Evolutionary conservation across 2,888 invertebrate species (phyloP).

Genomic region (Plagodis dolabraria): DNA sequence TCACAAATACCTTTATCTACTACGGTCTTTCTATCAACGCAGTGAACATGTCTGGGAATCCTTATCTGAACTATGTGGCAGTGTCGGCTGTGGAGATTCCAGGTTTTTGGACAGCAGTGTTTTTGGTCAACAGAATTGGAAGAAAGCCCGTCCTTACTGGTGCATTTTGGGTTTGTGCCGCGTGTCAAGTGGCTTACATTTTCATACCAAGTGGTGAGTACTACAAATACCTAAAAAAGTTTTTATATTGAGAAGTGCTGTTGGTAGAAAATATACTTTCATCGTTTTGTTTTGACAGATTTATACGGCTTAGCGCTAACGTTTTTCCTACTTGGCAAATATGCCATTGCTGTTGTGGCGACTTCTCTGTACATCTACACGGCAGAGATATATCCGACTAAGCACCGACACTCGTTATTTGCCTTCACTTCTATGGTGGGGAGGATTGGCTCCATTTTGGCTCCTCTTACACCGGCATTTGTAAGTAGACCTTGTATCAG

Average conservation of each 20-base stretch:
- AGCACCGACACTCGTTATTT: slow-evolving; percentile 85
- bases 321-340: slow-evolving; percentile 84
- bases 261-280: too few species aligned
- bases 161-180: slow-evolving; percentile 85
- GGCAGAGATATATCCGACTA: slow-evolving; percentile 87
- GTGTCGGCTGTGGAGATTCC: slow-evolving; percentile 87
- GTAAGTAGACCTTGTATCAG: slow-evolving; percentile 55
- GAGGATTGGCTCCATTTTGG: slow-evolving; percentile 86
- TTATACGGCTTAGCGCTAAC: slow-evolving; percentile 57
- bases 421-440: slow-evolving; percentile 88
- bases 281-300: slow-evolving; percentile 29
- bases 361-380: slow-evolving; percentile 86
- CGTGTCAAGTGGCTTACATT: slow-evolving; percentile 82
- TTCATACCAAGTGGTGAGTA: slow-evolving; percentile 77
- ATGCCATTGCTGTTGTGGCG: slow-evolving; percentile 85
- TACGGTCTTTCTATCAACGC: slow-evolving; percentile 87
- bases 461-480: slow-evolving; percentile 87
- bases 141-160: slow-evolving; percentile 83
- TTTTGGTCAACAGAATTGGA: slow-evolving; percentile 84
- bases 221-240: too few species aligned
- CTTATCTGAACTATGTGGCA: slow-evolving; percentile 86
- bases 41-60: slow-evolving; percentile 85
- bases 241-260: too few species aligned
- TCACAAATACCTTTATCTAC: slow-evolving; percentile 86
- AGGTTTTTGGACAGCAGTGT: slow-evolving; percentile 84